phyloP scores from a whole-genome alignment of 2,113 vertebrate species.

The Myiopsitta monachus region DNA sequence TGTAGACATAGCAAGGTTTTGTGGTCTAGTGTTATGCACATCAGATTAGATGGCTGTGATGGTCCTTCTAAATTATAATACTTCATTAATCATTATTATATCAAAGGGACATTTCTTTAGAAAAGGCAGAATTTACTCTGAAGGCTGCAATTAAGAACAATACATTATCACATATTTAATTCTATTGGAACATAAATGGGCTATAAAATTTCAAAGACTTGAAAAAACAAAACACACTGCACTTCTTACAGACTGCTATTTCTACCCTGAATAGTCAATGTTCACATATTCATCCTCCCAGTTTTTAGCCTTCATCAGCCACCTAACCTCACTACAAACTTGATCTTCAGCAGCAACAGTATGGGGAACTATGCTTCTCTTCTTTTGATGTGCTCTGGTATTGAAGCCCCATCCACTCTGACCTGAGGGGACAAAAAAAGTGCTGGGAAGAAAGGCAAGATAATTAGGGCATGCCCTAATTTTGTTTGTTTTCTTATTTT shows the following conservation, averaged over 20 bases:
- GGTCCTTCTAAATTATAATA: constrained; percentile 12
- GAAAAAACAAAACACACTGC: not conserved
- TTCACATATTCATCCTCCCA: not conserved
- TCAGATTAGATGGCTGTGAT: not conserved
- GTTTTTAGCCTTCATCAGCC: not conserved
- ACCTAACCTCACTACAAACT: not conserved
- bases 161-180: constrained; percentile 40
- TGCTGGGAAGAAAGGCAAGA: not conserved
- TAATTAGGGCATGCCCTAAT: not conserved
- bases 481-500: not conserved
- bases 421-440: not conserved
- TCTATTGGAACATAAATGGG: constrained; percentile 16
- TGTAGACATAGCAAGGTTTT: not conserved
- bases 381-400: not conserved
- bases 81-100: constrained; percentile 43
- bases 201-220: constrained; percentile 22
- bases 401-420: not conserved
- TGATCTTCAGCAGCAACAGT: not conserved
- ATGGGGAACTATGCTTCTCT: not conserved
- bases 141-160: constrained; percentile 37
- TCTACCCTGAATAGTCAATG: not conserved
- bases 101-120: not conserved
- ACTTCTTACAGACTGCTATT: not conserved
- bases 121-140: constrained; percentile 32
- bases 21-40: not conserved